A percentile compares a stretch with the other conserved stretches of the same genome.
Evolutionary conservation across 2,797 vertebrate species (phyloP).

Genomic region (Sebastes nivosus): DNA sequence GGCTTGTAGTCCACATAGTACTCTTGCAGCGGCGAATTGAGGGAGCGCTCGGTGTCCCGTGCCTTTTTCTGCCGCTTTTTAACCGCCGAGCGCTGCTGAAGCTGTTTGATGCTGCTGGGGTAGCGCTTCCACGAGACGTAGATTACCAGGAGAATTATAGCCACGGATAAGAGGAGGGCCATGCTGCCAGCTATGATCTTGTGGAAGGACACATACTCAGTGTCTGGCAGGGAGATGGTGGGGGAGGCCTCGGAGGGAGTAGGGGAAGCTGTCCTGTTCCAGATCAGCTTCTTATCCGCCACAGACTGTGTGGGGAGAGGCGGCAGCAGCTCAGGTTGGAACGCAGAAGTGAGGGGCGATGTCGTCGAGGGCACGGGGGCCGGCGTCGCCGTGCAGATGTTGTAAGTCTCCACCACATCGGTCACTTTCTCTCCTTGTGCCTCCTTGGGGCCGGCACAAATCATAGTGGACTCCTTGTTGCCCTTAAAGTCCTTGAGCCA

Average conservation of each 20-base stretch:
- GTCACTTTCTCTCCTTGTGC: constrained; percentile 94
- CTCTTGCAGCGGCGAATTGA: constrained; percentile 97
- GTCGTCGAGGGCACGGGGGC: constrained; percentile 84
- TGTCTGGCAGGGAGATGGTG: constrained; percentile 85
- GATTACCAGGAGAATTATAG: constrained; percentile 96
- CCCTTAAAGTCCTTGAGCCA: constrained; percentile 97
- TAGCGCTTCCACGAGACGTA: constrained; percentile 98
- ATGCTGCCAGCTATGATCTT: constrained; percentile 96
- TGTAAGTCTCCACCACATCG: constrained; percentile 91
- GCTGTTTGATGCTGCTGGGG: constrained; percentile 95
- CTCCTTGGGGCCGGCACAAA: constrained; percentile 93
- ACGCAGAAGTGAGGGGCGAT: constrained; percentile 78
- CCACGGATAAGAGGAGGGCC: constrained; percentile 94
- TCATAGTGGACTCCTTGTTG: constrained; percentile 94
- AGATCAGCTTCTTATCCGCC: constrained; percentile 78
- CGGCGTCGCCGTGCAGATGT: constrained; percentile 88
- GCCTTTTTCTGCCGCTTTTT: constrained; percentile 94
- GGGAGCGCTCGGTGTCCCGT: constrained; percentile 90
- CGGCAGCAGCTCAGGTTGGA: constrained; percentile 80
- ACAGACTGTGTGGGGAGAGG: constrained; percentile 82
- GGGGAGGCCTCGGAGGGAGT: constrained; percentile 80
- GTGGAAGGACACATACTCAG: constrained; percentile 95
- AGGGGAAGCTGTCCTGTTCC: constrained; percentile 73
- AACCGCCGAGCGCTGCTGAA: constrained; percentile 93
- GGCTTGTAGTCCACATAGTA: constrained; percentile 99